Base-by-base conservation (phyloP, 2,888 invertebrate genomes). In the Lithophane leautieri region DNA sequence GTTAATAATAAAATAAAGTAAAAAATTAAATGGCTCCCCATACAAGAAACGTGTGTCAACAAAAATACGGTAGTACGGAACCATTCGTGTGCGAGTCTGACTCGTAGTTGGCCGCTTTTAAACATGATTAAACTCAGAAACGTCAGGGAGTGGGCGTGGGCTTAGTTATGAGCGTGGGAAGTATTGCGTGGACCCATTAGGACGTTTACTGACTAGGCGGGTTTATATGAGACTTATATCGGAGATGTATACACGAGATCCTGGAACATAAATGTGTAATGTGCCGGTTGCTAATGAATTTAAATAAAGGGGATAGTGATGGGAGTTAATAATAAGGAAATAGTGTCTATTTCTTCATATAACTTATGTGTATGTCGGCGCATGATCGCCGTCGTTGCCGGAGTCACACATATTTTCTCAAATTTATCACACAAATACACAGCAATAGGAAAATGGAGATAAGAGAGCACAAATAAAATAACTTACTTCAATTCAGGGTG, bases 61-160 rank as follows among this genome's bases (percentile, higher is more conserved):
- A n/a, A n/a, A n/a, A n/a, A n/a, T n/a, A n/a, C 11, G 3, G 14
- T 54, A 34, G 2, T 11, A 16, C 22, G 28, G 28, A 34, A 54
- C 11, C 9, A 3, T 28, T 52, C 9, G 6, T 22, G 14, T 9
- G 25, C 3, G 4, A 22, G 14, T 16, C 16, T 16, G 9, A 16
- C 19, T 44, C 44, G 19, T 0, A 12, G n/a, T 66, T n/a, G 28
- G 3, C 16, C 7, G 3, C 11, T 58, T n/a, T 58, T 60, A 34
- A 58, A 58, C 60, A 65, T n/a, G 63, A 63, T 40, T 52, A 47
- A 9, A 44, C 4, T 34, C 8, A 9, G 44, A 83, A 83, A 80
- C 78, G 61, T 83, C 70, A 78, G 4, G 1, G 4, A 0, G 62
- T 71, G 42, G 62, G 80, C 28, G 80, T 79, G 60, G 42, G 50